Percentiles rank a stretch among this genome's conserved stretches.
phyloP scores from a whole-genome alignment of 2,888 invertebrate species.

The Epinotia demarniana region DNA sequence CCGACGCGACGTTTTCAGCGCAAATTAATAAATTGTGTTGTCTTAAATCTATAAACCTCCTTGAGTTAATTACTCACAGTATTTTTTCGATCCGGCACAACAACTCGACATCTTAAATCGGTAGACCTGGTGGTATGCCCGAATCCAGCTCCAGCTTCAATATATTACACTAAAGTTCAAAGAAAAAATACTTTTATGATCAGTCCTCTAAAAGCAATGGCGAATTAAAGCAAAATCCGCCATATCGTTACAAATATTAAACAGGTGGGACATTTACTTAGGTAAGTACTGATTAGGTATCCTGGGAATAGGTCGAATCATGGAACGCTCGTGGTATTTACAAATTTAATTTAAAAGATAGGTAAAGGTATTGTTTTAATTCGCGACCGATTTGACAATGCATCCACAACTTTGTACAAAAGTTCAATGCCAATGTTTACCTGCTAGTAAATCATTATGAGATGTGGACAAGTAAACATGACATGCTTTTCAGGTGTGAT shows the following conservation, averaged over 20 bases:
- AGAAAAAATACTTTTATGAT: slow-evolving; percentile 61
- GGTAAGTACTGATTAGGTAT: background rate
- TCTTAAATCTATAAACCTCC: background rate
- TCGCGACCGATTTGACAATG: slow-evolving; percentile 53
- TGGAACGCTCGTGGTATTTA: background rate
- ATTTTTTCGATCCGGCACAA: slow-evolving; percentile 51
- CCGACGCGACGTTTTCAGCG: background rate
- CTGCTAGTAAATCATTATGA: background rate
- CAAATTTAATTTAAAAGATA: background rate
- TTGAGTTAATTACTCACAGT: slow-evolving; percentile 68
- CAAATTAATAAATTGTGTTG: background rate
- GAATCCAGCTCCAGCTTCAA: slow-evolving; percentile 64
- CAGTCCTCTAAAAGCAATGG: slow-evolving; percentile 51
- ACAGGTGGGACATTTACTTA: background rate
- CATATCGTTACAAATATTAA: background rate
- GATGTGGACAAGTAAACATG: background rate
- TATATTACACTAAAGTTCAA: slow-evolving; percentile 70
- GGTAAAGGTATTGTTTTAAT: slow-evolving; percentile 45
- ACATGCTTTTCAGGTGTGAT: background rate
- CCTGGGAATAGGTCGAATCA: background rate
- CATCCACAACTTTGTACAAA: slow-evolving; percentile 78
- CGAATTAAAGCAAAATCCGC: slow-evolving; percentile 46
- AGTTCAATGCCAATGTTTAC: slow-evolving; percentile 65
- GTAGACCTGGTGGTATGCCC: slow-evolving; percentile 61
- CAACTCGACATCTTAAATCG: slow-evolving; percentile 61